Percentiles rank a stretch among this genome's conserved stretches.
Conservation (phyloP, 2,888 invertebrate species). For the Bellardia pandia region DNA sequence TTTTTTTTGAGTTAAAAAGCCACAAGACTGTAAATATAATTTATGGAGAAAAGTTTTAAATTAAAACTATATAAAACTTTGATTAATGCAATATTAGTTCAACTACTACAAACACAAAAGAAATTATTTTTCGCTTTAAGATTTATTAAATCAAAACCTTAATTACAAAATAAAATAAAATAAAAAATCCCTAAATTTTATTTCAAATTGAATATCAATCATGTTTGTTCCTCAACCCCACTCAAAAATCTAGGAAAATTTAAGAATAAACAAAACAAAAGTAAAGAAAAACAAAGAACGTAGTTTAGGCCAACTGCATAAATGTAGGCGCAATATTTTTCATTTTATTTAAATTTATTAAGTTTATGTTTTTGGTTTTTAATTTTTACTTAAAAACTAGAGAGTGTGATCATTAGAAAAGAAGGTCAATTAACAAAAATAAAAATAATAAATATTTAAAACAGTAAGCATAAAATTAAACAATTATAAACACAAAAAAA, state of each 20-base stretch:
- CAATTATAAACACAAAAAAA: background rate
- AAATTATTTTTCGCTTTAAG: slow-evolving; percentile 44
- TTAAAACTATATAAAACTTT: background rate
- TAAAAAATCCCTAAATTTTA: slow-evolving; percentile 29
- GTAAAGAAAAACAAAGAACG: slow-evolving; percentile 18
- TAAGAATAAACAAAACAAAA: slow-evolving; percentile 6
- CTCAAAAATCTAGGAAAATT: background rate
- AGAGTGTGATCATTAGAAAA: slow-evolving; percentile 76
- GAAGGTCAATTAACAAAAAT: slow-evolving; percentile 75
- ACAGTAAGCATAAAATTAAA: slow-evolving; percentile 39
- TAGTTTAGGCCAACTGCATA: slow-evolving; percentile 56
- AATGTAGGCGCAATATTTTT: slow-evolving; percentile 60
- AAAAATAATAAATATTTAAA: slow-evolving; percentile 36
- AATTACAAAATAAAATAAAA: slow-evolving; percentile 48
- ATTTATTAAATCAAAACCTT: slow-evolving; percentile 73
- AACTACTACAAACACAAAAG: slow-evolving; percentile 10
- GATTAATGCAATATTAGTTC: slow-evolving; percentile 41
- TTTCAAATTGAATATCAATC: slow-evolving; percentile 44
- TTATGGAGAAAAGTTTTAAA: slow-evolving; percentile 26
- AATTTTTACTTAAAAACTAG: slow-evolving; percentile 53
- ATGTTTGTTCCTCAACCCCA: slow-evolving; percentile 45
- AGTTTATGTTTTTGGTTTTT: slow-evolving; percentile 33
- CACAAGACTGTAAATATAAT: slow-evolving; percentile 66
- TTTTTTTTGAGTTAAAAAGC: background rate
- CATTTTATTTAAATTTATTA: slow-evolving; percentile 11